Evolutionary conservation across 2,113 vertebrate genomes (phyloP).

Genomic region (Copsychus sechellarum): DNA sequence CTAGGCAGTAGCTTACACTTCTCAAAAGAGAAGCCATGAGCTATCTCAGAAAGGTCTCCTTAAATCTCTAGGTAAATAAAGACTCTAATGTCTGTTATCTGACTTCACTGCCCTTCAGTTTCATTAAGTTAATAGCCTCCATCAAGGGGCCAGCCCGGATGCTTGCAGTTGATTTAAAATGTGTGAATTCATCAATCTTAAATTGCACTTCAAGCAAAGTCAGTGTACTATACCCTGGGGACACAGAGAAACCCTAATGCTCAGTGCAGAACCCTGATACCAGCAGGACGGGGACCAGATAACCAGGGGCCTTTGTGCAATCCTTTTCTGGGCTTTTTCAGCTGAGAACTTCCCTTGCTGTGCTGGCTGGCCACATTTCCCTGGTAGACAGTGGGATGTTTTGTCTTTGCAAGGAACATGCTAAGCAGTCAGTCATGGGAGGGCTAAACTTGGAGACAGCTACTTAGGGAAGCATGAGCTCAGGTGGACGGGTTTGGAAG

Average conservation of each 20-base stretch:
- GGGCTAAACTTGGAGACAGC: not conserved
- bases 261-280: not conserved
- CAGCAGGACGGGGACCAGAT: not conserved
- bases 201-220: slow-evolving; percentile 42
- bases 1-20: not conserved
- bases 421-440: not conserved
- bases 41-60: slow-evolving; percentile 25
- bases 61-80: slow-evolving; percentile 60
- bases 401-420: not conserved
- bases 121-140: slow-evolving; percentile 64
- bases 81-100: slow-evolving; percentile 55
- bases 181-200: slow-evolving; percentile 61
- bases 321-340: slow-evolving; percentile 16
- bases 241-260: not conserved
- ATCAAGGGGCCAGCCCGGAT: slow-evolving; percentile 37
- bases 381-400: not conserved
- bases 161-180: slow-evolving; percentile 60
- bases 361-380: not conserved
- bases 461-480: not conserved
- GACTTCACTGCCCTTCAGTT: slow-evolving; percentile 57
- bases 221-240: not conserved
- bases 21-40: not conserved
- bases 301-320: not conserved
- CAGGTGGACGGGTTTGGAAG: not conserved
- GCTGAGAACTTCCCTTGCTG: not conserved